Conservation (phyloP, 2,113 vertebrate genomes). For the Tenrec ecaudatus region DNA sequence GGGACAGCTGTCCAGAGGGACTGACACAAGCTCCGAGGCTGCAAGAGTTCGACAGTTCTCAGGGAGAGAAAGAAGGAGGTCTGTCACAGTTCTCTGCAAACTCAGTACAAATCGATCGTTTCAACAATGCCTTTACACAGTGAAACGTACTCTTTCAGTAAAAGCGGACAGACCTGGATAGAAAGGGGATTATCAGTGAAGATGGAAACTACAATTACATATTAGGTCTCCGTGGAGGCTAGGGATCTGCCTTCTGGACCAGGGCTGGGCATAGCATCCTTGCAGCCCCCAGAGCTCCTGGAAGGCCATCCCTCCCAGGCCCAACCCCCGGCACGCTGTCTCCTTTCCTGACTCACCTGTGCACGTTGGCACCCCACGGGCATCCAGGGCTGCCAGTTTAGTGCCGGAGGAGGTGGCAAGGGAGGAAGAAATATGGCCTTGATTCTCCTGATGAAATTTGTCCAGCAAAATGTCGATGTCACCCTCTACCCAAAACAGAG, state of each 20-base stretch:
- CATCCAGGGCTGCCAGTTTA: constrained; percentile 76
- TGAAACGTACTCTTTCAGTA: background rate
- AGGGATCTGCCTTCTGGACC: background rate
- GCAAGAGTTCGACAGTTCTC: background rate
- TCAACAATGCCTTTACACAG: rapidly evolving
- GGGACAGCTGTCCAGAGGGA: background rate
- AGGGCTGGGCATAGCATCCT: background rate
- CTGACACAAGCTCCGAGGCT: rapidly evolving
- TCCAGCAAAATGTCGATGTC: constrained; percentile 94
- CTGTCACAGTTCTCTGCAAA: background rate
- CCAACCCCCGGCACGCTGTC: background rate
- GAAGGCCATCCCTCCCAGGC: background rate
- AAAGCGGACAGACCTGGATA: rapidly evolving
- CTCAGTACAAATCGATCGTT: background rate
- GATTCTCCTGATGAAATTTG: constrained; percentile 90
- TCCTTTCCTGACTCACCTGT: constrained; percentile 82
- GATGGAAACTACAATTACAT: background rate
- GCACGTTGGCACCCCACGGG: constrained; percentile 75
- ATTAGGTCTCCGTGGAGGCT: background rate
- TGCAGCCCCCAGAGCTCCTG: rapidly evolving
- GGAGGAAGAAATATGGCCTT: constrained; percentile 86
- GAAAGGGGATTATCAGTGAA: too few species aligned
- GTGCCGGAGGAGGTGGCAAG: constrained; percentile 74
- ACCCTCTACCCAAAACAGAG: constrained; percentile 89
- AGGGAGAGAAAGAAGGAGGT: background rate